A percentile compares a stretch with the other conserved stretches of the same genome.
These are phyloP conservation scores for Trichosurus vulpecula DNA, from an alignment of 2,797 vertebrate species.

Conservation along the genomic window DNA sequence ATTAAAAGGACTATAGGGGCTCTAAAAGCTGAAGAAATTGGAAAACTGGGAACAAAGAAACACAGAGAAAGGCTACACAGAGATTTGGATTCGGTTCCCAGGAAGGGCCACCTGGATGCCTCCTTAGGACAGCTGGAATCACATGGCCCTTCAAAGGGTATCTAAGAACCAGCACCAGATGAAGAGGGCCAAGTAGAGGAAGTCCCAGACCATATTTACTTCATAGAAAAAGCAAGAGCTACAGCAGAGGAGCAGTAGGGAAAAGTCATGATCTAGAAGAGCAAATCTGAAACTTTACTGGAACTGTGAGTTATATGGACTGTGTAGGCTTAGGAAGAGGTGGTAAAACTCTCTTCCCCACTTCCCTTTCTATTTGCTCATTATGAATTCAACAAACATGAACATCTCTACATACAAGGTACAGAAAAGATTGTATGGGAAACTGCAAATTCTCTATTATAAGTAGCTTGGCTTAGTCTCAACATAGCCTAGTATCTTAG, in stretches of 20 bases:
- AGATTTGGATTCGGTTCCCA: neutral
- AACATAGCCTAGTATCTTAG: neutral
- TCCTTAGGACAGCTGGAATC: neutral
- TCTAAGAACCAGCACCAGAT: neutral
- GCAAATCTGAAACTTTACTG: neutral
- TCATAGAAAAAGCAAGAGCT: neutral
- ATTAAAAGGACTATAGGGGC: neutral
- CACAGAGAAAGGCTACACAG: neutral
- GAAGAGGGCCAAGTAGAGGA: neutral
- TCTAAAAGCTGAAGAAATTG: neutral
- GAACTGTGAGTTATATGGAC: neutral
- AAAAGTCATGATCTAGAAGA: neutral
- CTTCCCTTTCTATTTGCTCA: neutral
- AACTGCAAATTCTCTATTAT: neutral
- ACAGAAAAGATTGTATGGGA: neutral
- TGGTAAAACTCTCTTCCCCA: neutral
- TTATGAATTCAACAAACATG: neutral
- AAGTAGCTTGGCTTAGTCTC: neutral
- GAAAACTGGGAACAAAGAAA: neutral
- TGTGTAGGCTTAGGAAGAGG: neutral
- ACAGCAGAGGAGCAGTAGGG: neutral
- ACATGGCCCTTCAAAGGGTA: neutral
- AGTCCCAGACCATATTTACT: neutral
- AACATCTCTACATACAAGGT: neutral
- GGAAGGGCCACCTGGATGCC: neutral